A percentile compares a stretch with the other conserved stretches of the same genome.
These are phyloP conservation scores for Tinea semifulvella DNA, from an alignment of 2,888 invertebrate species.

Conservation along the genomic window DNA sequence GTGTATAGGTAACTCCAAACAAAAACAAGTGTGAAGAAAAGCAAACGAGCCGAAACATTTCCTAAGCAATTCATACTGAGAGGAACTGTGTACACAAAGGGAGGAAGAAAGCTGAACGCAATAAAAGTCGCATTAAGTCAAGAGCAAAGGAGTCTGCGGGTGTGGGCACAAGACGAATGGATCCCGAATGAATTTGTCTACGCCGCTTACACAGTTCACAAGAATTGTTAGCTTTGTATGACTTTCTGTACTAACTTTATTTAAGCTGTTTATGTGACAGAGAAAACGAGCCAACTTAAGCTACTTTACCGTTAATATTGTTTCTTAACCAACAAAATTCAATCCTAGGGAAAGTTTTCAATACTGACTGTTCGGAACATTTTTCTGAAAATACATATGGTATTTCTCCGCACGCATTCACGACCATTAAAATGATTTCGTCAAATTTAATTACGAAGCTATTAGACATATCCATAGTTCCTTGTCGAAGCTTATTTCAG, in stretches of 20 bases:
- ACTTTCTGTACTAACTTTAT: conserved; percentile 20
- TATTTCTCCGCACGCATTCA: not conserved
- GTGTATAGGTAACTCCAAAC: no score
- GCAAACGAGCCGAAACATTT: conserved; percentile 28
- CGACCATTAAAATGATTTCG: conserved; percentile 16
- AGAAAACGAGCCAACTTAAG: conserved; percentile 26
- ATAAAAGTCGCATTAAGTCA: conserved; percentile 61
- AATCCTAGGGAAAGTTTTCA: not conserved
- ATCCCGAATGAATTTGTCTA: conserved; percentile 33
- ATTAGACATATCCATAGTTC: conserved; percentile 27
- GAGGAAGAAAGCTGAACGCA: conserved; percentile 38
- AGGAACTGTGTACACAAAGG: conserved; percentile 37
- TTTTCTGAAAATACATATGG: conserved; percentile 20
- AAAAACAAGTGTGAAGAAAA: conserved; percentile 9
- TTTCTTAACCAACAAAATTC: not conserved
- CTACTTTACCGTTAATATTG: no score
- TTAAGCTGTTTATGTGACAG: conserved; percentile 23
- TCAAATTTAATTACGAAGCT: conserved; percentile 19
- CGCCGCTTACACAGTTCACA: conserved; percentile 21
- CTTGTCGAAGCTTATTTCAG: conserved; percentile 53
- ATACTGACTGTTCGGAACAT: not conserved
- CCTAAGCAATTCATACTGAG: conserved; percentile 29
- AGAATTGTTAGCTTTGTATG: conserved; percentile 21
- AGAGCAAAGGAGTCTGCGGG: conserved; percentile 33
- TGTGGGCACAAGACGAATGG: conserved; percentile 25